A percentile compares a stretch with the other conserved stretches of the same genome.
Conservation (phyloP, 1,140 invertebrate genomes). For the Drosophila bipectinata region DNA sequence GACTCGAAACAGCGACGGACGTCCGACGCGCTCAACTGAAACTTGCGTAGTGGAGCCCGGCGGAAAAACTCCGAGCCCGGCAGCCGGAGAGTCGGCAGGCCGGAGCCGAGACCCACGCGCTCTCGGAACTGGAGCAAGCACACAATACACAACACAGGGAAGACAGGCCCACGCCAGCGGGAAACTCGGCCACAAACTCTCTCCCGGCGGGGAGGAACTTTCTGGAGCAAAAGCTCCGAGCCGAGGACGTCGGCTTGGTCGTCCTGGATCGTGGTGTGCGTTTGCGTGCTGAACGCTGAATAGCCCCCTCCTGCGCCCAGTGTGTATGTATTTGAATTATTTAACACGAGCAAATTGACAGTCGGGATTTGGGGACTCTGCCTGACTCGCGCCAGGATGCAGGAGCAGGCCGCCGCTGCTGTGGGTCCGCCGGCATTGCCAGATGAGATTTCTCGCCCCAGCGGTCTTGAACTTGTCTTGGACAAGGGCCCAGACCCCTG, state of each 20-base stretch:
- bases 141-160: constrained; percentile 29
- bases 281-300: constrained; percentile 12
- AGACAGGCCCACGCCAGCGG: constrained; percentile 1
- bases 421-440: constrained; percentile 52
- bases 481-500: too few relatives aligned
- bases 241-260: constrained; percentile 48
- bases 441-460: constrained; percentile 46
- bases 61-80: constrained; percentile 40
- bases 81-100: constrained; percentile 12
- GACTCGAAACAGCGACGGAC: constrained; percentile 38
- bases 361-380: constrained; percentile 73
- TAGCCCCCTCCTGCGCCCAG: neutral
- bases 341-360: constrained; percentile 74
- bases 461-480: constrained; percentile 68
- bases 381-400: constrained; percentile 51
- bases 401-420: neutral
- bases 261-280: constrained; percentile 1
- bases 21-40: constrained; percentile 82
- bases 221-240: constrained; percentile 67
- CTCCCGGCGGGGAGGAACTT: constrained; percentile 50
- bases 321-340: constrained; percentile 61
- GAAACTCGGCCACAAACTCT: constrained; percentile 20
- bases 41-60: constrained; percentile 78
- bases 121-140: constrained; percentile 72
- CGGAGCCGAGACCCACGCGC: constrained; percentile 36